Conservation (phyloP, 1,140 invertebrate species). For the Bombyx mori region ASM3026992v2 NC_085117.1:19935001-19935500, state of each 20-base stretch:
- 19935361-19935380: conserved; percentile 28
- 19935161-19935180: no score
- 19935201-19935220: no score
- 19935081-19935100: no score
- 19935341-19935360: conserved; percentile 18
- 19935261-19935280: conserved; percentile 20
- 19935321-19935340: conserved; percentile 21
- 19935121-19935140: no score
- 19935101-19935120: no score
- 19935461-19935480: conserved; percentile 47
- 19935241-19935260: conserved; percentile 13
- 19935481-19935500: conserved; percentile 46
- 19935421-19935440: conserved; percentile 51
- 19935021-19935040: no score
- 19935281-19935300: conserved; percentile 25
- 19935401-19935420: conserved; percentile 50
- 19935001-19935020: no score
- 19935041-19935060: no score
- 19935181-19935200: no score
- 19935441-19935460: conserved; percentile 41
- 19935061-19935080: no score
- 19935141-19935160: no score
- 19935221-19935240: no score
- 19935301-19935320: conserved; percentile 21
- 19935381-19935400: conserved; percentile 49